Conservation (phyloP, 2,113 vertebrate genomes). For the Barbus barbus region DNA sequence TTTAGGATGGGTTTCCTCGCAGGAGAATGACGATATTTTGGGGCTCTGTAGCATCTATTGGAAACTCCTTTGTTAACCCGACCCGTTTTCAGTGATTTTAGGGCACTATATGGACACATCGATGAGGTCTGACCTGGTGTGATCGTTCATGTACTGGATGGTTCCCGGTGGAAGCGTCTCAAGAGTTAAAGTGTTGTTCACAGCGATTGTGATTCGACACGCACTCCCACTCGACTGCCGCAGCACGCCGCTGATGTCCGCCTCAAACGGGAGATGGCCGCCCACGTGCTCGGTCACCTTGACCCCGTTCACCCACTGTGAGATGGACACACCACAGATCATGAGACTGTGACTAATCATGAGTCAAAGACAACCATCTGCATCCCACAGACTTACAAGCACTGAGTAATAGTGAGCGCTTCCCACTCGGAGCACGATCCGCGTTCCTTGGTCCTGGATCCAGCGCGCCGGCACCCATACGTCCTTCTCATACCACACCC, state of each 20-base stretch:
- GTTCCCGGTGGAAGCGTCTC: constrained; percentile 87
- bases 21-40: background rate
- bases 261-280: constrained; percentile 95
- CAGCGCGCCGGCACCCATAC: constrained; percentile 81
- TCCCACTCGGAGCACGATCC: constrained; percentile 86
- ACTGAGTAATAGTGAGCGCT: constrained; percentile 91
- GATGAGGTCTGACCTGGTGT: constrained; percentile 78
- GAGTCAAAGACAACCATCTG: background rate
- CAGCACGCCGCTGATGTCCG: constrained; percentile 80
- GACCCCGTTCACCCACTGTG: constrained; percentile 93
- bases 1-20: too few species aligned
- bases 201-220: constrained; percentile 86
- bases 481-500: constrained; percentile 97
- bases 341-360: background rate
- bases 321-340: background rate
- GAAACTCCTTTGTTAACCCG: too few species aligned
- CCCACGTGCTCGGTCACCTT: constrained; percentile 85
- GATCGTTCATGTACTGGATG: constrained; percentile 81
- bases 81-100: too few species aligned
- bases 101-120: too few species aligned
- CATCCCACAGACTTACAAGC: constrained; percentile 77
- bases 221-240: constrained; percentile 57
- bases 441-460: constrained; percentile 69
- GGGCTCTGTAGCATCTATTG: too few species aligned
- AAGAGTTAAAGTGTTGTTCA: constrained; percentile 91